Evolutionary conservation across 2,113 vertebrate genomes (phyloP).

Genomic region (Struthidea cinerea): DNA sequence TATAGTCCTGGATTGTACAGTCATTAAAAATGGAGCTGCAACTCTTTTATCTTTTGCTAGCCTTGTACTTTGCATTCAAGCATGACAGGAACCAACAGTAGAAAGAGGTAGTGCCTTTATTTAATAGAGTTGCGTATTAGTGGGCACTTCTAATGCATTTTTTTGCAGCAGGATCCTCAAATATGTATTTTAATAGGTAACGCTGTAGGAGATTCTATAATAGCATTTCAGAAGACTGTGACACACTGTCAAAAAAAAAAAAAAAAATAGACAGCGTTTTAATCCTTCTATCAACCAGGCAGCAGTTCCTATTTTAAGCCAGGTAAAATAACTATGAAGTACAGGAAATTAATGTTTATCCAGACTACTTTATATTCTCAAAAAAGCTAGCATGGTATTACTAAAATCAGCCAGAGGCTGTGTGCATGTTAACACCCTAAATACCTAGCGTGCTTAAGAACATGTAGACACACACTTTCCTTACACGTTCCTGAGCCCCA

Average conservation of each 20-base stretch:
- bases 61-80: conserved; percentile 10
- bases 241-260: background rate
- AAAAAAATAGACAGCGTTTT: background rate
- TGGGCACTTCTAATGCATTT: background rate
- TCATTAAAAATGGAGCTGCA: conserved; percentile 15
- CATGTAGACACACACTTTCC: background rate
- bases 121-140: background rate
- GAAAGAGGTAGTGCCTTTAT: background rate
- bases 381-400: background rate
- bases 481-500: background rate
- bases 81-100: background rate
- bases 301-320: background rate
- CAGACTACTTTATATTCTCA: background rate
- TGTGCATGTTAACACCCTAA: background rate
- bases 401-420: background rate
- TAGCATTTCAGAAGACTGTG: background rate
- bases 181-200: conserved; percentile 26
- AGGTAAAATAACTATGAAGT: background rate
- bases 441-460: background rate
- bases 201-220: background rate
- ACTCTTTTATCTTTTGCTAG: background rate
- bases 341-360: background rate
- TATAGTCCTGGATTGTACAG: background rate
- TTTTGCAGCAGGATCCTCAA: background rate
- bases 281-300: background rate